Evolutionary conservation across 2,797 vertebrate genomes (phyloP), one percentile per base, ranked within the genome.

Genomic region (Peromyscus melanophrys): DNA sequence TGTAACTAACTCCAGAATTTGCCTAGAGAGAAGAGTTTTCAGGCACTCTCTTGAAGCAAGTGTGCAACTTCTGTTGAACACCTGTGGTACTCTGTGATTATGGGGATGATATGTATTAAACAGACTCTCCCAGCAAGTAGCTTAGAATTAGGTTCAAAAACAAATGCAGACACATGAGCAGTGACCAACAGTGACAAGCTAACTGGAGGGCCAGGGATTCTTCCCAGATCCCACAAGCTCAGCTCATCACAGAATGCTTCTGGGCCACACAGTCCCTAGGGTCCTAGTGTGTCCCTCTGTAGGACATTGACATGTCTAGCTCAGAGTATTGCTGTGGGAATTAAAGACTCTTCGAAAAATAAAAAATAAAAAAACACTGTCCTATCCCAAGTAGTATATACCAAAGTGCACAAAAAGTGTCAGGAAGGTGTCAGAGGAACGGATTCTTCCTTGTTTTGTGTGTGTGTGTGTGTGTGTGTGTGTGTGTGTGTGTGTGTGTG

Each of bases 1-100:
- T 97, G 94, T 94, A 98, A 97, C 91, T 97, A 97, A 97, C 96
- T 98, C 97, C 95, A 97, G 78, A 81, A 89, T 90, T 92, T 76
- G 31, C 73, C 52, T 75, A 31, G 59, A 78, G 73, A 31, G 3
- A 92, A 89, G 73, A 92, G 52, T 96, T 92, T 71, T 82, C 43
- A 29, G 63, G 71, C 52, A 13, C 59, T 89, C 91, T 84, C 67
- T 67, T 31, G 49, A 92, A 89, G 69, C 27, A 86, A 93, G 23
- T 71, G 73, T 89, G 93, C 71, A 93, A 80, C 8, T 82, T 83
- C 55, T 73, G 46, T 29, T 65, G 88, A 93, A 43, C 43, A 89
- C 40, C 49, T 46, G 8, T 17, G n/a, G 57, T 90, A 9, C 37
- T 10, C 55, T 61, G 21, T 34, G 92, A 71, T 76, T 75, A 11